Base-by-base conservation (phyloP, 2,888 invertebrate species). In the Terebella lapidaria region DNA sequence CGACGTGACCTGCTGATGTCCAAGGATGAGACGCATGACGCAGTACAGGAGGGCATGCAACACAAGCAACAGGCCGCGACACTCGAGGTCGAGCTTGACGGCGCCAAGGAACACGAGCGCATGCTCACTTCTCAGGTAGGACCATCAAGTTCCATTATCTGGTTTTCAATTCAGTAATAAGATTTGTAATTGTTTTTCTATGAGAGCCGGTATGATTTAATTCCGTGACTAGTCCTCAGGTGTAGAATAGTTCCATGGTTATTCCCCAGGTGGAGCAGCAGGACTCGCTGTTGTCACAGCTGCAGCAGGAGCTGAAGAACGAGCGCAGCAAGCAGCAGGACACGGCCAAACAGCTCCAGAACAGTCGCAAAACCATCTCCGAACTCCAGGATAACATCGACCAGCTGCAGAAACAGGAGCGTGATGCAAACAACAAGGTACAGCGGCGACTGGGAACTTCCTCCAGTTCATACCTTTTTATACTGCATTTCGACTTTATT, bases 221-320 rank as follows among this genome's bases (percentile, higher is more conserved):
- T n/a, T n/a, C n/a, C n/a, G n/a, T n/a, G n/a, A n/a, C n/a, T n/a
- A n/a, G n/a, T n/a, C n/a, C n/a, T n/a, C n/a, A n/a, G n/a, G n/a
- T n/a, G n/a, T n/a, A n/a, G n/a, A n/a, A n/a, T n/a, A n/a, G n/a
- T n/a, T n/a, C n/a, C n/a, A n/a, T n/a, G n/a, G n/a, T n/a, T n/a
- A n/a, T n/a, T n/a, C n/a, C n/a, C 27, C 62, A 78, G 77, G 72
- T 79, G 53, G 74, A 75, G 56, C 78, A 78, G 57, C 78, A 79
- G 65, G 78, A 78, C 47, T 63, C 67, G 45, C 71, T 78, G 27
- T 67, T 79, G 57, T 70, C 69, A 10, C 76, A 77, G 70, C 66
- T 79, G 28, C 78, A 79, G 66, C 66, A 70, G 22, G 79, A 79
- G 65, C 65, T 77, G 52, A 66, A 74, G 56, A 72, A 70, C 2